These are phyloP conservation scores for Caenorhabditis macrosperma DNA, from an alignment of 2,888 invertebrate genomes.

Conservation along the genomic window DNA sequence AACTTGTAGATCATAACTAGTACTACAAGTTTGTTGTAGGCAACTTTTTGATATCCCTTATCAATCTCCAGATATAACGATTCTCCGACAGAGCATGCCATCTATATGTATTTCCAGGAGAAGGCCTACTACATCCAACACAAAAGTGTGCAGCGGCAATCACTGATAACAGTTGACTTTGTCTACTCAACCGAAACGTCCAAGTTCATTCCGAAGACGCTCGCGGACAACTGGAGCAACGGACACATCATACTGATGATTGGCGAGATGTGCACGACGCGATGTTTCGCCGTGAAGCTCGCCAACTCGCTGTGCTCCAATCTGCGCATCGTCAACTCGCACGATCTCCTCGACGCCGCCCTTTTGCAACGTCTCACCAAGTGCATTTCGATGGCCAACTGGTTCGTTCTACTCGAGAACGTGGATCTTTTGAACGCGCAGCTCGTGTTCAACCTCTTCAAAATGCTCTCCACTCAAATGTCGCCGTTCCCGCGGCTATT, in stretches of 20 bases:
- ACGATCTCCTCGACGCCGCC: constrained; percentile 48
- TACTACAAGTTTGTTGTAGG: too few species aligned
- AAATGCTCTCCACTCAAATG: constrained; percentile 7
- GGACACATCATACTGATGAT: constrained; percentile 68
- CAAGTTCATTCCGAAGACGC: constrained; percentile 45
- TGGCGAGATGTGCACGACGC: constrained; percentile 61
- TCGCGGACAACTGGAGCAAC: constrained; percentile 69
- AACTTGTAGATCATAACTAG: too few species aligned
- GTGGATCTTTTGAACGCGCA: constrained; percentile 65
- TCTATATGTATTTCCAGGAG: too few species aligned
- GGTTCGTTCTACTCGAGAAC: constrained; percentile 71
- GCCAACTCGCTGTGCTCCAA: constrained; percentile 62
- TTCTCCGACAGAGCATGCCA: too few species aligned
- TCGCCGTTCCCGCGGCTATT: constrained; percentile 64
- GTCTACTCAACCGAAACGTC: constrained; percentile 48
- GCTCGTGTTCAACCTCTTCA: constrained; percentile 51
- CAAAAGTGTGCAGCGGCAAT: constrained; percentile 50
- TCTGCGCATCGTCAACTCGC: constrained; percentile 71
- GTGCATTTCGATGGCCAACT: constrained; percentile 42
- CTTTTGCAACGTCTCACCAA: constrained; percentile 58
- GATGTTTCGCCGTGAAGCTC: constrained; percentile 41
- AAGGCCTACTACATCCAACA: constrained; percentile 61
- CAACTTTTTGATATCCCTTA: too few species aligned
- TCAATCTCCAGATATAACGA: too few species aligned
- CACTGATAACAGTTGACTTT: constrained; percentile 59